Base-by-base conservation (phyloP, 2,888 invertebrate genomes). In the Drosophila emarginata region DNA sequence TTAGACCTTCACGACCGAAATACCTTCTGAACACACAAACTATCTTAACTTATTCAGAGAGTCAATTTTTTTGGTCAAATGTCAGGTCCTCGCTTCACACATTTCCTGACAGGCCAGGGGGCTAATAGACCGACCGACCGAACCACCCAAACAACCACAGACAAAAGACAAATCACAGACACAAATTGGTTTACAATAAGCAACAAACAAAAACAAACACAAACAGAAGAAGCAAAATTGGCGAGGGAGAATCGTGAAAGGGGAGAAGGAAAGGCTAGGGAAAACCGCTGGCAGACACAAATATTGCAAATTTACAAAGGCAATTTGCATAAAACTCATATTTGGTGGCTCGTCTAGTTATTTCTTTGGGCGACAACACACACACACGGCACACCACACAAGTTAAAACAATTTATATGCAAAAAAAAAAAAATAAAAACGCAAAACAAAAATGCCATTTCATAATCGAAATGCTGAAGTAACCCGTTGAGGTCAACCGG, bases 261-360 rank as follows among this genome's bases (percentile, higher is more conserved):
- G 7, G 60, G 54, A 40, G 62, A 50, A 40, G 66, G 28, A 45
- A 23, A 50, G 40, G 56, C 40, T 56, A 52, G 26, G 53, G 63
- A 39, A 72, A 69, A 74, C 21, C 74, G 75, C 74, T 74, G 11
- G 54, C 69, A 74, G 74, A 74, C 69, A 74, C 75, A 74, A 74
- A 74, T 74, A 74, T 79, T 68, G 72, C 79, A 79, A 84, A 87
- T 87, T 87, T 77, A 69, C 82, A 71, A 80, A 74, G 45, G 79
- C 76, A 79, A 83, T 83, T 83, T 83, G 87, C 87, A 83, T 83
- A 83, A 83, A 85, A 87, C 76, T 87, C 82, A 85, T 85, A 87
- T 83, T 87, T 67, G 51, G 32, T 62, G 59, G 52, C 80, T 71
- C 84, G 80, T 78, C 57, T 61, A 80, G 76, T 67, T 70, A 70